Percentiles rank a stretch among this genome's conserved stretches.
Evolutionary conservation across 2,113 vertebrate genomes (phyloP).

Genomic region (Rhinopomastus cyanomelas): DNA sequence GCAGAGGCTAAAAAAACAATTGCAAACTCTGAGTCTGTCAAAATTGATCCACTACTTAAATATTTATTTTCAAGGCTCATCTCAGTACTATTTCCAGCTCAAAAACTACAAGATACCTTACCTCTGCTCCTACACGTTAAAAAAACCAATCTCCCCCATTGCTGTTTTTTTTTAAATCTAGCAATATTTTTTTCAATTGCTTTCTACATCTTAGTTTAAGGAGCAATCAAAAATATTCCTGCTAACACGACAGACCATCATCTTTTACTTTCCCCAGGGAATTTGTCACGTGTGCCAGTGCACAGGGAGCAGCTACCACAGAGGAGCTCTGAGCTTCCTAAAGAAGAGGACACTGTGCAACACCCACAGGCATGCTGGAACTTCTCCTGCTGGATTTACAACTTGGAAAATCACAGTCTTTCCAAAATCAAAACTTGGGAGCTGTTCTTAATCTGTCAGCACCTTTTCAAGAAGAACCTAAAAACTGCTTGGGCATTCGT

Average conservation of each 20-base stretch:
- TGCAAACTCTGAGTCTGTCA: neutral
- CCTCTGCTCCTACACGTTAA: neutral
- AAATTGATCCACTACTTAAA: neutral
- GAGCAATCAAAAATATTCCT: neutral
- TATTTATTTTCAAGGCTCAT: neutral
- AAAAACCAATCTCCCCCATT: neutral
- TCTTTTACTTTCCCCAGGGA: neutral
- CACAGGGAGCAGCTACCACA: neutral
- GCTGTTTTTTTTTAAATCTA: neutral
- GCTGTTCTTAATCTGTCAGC: conserved; percentile 3
- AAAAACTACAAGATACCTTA: neutral
- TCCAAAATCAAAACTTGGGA: neutral
- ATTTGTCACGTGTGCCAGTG: fast-evolving
- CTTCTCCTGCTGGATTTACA: neutral
- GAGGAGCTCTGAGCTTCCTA: neutral
- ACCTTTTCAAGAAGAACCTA: neutral
- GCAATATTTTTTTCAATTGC: neutral
- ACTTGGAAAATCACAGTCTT: conserved; percentile 11
- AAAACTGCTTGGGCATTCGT: neutral
- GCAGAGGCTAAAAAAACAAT: neutral
- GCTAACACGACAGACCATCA: neutral
- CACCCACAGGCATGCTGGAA: neutral
- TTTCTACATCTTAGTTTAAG: neutral
- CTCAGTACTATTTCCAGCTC: neutral
- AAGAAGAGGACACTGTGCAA: neutral